A percentile compares a stretch with the other conserved stretches of the same genome.
phyloP scores from a whole-genome alignment of 1,140 invertebrate genomes.

The Neelides sp. region DNA sequence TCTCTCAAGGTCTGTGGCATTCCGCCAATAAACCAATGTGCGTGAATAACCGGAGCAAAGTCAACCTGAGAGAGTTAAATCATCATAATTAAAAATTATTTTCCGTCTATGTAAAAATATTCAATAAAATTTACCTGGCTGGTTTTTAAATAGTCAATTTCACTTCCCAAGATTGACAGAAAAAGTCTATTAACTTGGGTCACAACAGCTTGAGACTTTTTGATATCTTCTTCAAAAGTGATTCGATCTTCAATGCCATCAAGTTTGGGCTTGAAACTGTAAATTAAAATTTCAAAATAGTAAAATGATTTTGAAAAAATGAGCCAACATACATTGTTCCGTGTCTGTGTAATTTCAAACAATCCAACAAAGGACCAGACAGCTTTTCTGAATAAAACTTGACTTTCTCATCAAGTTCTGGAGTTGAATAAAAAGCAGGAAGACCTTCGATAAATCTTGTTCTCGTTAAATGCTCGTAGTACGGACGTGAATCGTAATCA shows the following conservation, averaged over 20 bases:
- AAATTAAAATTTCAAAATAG: neutral
- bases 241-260: neutral
- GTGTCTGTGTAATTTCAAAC: constrained; percentile 13
- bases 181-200: constrained; percentile 56
- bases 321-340: neutral
- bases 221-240: neutral
- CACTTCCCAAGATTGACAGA: constrained; percentile 42
- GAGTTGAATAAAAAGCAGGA: constrained; percentile 34
- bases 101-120: constrained; percentile 1
- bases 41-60: constrained; percentile 57
- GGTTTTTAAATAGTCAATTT: constrained; percentile 34
- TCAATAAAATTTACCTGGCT: constrained; percentile 12
- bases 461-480: constrained; percentile 56
- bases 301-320: neutral
- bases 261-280: neutral
- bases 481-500: constrained; percentile 52
- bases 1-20: constrained; percentile 43
- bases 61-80: constrained; percentile 44
- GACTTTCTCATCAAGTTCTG: constrained; percentile 14
- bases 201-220: constrained; percentile 35
- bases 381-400: constrained; percentile 16
- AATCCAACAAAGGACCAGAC: constrained; percentile 11
- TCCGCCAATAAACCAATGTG: constrained; percentile 64
- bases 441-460: constrained; percentile 48
- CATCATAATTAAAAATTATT: constrained; percentile 4